A percentile compares a stretch with the other conserved stretches of the same genome.
These are phyloP conservation scores for Siphlonurus alternatus DNA, from an alignment of 2,888 invertebrate genomes.

Conservation along the genomic window DNA sequence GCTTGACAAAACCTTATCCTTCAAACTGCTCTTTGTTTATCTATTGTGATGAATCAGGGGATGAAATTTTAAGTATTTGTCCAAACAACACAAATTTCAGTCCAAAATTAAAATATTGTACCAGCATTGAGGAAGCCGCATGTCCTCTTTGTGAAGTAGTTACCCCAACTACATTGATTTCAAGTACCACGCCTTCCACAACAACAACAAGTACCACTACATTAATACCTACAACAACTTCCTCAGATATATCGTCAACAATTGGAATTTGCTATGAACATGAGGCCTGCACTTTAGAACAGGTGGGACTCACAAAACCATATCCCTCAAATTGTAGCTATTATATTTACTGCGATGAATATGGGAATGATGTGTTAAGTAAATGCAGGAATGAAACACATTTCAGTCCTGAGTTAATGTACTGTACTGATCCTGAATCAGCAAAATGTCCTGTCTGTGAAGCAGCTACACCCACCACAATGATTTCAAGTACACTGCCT, in stretches of 20 bases:
- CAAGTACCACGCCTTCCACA: background rate
- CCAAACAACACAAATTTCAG: background rate
- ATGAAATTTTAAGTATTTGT: too few species aligned
- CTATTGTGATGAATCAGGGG: background rate
- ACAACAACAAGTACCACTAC: background rate
- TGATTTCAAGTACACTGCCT: too few species aligned
- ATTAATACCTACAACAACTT: background rate
- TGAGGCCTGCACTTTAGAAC: background rate
- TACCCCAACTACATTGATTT: background rate
- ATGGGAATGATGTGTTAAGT: background rate
- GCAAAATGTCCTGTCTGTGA: too few species aligned
- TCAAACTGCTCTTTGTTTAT: background rate
- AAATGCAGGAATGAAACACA: too few species aligned
- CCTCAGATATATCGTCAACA: background rate
- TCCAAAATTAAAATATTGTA: background rate
- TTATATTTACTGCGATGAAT: background rate
- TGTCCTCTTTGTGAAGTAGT: background rate
- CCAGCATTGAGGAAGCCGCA: background rate
- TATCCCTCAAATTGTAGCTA: background rate
- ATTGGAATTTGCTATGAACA: background rate
- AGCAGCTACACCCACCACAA: too few species aligned
- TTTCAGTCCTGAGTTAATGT: too few species aligned
- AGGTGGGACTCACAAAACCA: background rate
- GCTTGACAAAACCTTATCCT: background rate
- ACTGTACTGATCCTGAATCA: too few species aligned